A percentile compares a stretch with the other conserved stretches of the same genome.
Evolutionary conservation across 2,888 invertebrate genomes (phyloP).

Genomic region (Leptura quadrifasciata): DNA sequence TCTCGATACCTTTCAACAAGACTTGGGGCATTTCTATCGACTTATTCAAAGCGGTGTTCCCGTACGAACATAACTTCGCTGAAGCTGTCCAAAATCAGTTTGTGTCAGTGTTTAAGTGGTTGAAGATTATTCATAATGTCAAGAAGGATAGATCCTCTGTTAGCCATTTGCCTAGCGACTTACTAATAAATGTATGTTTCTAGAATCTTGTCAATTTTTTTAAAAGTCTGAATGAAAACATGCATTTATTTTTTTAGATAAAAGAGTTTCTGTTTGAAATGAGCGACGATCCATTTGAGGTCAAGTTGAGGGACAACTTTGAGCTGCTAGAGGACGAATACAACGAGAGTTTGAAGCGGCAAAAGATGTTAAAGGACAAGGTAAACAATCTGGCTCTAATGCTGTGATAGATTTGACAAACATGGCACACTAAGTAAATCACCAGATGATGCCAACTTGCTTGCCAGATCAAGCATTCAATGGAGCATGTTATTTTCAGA

Average conservation of each 20-base stretch:
- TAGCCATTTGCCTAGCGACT: constrained; percentile 89
- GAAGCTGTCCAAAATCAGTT: constrained; percentile 92
- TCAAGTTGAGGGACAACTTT: constrained; percentile 95
- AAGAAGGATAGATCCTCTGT: constrained; percentile 81
- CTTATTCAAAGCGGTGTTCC: constrained; percentile 84
- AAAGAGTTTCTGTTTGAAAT: constrained; percentile 93
- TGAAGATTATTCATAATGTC: constrained; percentile 87
- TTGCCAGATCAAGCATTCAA: no score
- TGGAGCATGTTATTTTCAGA: constrained; percentile 69
- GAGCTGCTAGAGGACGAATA: constrained; percentile 96
- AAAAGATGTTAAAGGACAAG: constrained; percentile 92
- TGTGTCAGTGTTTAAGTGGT: constrained; percentile 95
- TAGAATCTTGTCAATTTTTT: not conserved
- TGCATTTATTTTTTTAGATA: constrained; percentile 75
- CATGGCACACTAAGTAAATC: no score
- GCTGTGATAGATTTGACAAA: no score
- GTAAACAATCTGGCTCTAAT: constrained; percentile 68
- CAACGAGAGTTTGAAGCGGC: constrained; percentile 92
- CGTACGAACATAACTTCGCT: constrained; percentile 91
- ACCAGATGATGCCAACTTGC: no score
- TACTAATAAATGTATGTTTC: constrained; percentile 86
- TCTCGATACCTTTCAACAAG: constrained; percentile 82
- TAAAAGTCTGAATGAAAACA: not conserved
- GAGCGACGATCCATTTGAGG: constrained; percentile 98
- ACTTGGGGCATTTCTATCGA: constrained; percentile 82